Evolutionary conservation across 2,888 invertebrate species (phyloP).

Genomic region (Anoplius nigerrimus): DNA sequence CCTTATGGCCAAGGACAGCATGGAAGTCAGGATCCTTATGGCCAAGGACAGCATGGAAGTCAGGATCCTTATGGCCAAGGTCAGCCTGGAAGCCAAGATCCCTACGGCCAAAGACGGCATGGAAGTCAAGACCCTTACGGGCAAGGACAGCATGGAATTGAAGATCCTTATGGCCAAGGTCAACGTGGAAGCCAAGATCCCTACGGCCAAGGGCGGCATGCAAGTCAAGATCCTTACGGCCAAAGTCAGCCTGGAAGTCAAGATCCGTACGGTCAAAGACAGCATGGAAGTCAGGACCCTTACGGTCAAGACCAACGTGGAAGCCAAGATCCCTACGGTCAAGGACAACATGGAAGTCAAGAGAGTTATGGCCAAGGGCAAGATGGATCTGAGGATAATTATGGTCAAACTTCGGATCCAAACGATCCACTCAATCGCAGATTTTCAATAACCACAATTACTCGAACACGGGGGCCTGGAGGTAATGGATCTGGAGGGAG

Average conservation of each 20-base stretch:
- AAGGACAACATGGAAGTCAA: not conserved
- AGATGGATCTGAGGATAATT: constrained; percentile 15
- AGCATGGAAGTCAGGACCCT: not conserved
- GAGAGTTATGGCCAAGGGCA: constrained; percentile 19
- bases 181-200: not conserved
- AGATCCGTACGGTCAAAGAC: not conserved
- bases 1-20: not conserved
- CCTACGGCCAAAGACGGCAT: not conserved
- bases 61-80: not conserved
- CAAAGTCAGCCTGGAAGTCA: not conserved
- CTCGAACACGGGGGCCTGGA: constrained; percentile 40
- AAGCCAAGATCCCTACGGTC: constrained; percentile 15
- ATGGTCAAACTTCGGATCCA: constrained; percentile 1
- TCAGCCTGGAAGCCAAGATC: not conserved
- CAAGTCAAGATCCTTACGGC: not conserved
- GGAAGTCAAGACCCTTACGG: not conserved
- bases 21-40: not conserved
- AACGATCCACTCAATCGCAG: not conserved
- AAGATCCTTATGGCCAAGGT: not conserved
- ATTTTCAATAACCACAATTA: constrained; percentile 19
- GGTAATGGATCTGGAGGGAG: constrained; percentile 46
- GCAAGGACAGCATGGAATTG: not conserved
- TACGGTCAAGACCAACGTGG: constrained; percentile 19
- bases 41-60: not conserved
- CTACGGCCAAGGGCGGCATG: not conserved